phyloP scores from a whole-genome alignment of 2,888 invertebrate genomes.

The Diarsia mendica region DNA sequence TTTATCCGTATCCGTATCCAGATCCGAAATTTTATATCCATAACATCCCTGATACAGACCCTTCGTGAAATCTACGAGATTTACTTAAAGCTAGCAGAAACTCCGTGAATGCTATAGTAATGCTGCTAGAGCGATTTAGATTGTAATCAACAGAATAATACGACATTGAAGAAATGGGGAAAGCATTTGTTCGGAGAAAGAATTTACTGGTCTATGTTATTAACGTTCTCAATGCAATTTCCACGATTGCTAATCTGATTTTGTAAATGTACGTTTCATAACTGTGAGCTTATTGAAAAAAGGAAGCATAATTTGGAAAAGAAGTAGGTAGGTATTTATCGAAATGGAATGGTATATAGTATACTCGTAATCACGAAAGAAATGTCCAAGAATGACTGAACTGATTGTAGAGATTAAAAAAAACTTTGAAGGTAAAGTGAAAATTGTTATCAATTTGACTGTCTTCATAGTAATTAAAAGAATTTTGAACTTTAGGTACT shows the following conservation, averaged over 20 bases:
- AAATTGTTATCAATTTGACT: neutral
- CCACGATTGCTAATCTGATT: constrained; percentile 44
- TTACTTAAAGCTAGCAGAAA: constrained; percentile 65
- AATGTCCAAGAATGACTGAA: neutral
- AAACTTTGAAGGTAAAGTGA: neutral
- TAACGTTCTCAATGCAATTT: constrained; percentile 36
- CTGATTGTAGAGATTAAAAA: too few relatives aligned
- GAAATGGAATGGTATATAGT: neutral
- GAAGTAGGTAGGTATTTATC: constrained; percentile 2
- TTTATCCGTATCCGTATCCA: too few relatives aligned
- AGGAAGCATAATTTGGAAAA: neutral
- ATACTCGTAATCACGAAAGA: neutral
- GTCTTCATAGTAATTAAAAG: neutral
- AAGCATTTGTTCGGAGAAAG: constrained; percentile 33
- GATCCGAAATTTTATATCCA: too few relatives aligned
- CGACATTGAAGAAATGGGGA: constrained; percentile 54
- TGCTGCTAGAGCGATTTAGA: constrained; percentile 63
- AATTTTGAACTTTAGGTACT: neutral
- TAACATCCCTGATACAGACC: constrained; percentile 55
- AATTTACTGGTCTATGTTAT: constrained; percentile 29
- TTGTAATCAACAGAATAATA: constrained; percentile 60
- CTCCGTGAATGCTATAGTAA: constrained; percentile 45
- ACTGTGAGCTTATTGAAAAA: constrained; percentile 15
- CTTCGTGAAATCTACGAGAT: constrained; percentile 66
- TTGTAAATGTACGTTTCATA: constrained; percentile 32